Percentiles rank a stretch among this genome's conserved stretches.
Conservation (phyloP, 92 coral and sea anemone genomes). For the Desmophyllum pertusum region DNA sequence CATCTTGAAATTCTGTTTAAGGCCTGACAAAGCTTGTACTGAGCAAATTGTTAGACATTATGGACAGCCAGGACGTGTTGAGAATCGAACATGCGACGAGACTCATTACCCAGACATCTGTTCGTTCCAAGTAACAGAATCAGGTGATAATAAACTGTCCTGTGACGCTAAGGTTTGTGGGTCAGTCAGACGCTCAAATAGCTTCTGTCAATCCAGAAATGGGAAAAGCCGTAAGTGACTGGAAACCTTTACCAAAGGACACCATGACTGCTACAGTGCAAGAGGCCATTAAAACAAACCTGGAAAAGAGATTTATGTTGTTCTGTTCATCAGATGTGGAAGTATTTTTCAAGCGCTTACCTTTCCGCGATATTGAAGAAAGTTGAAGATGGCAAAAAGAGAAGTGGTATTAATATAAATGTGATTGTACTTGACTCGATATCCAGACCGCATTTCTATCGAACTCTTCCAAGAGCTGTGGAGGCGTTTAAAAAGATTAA, state of each 20-base stretch:
- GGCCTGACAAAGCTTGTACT: not conserved
- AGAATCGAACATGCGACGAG: not conserved
- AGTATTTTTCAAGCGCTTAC: not conserved
- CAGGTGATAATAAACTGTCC: not conserved
- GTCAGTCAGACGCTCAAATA: not conserved
- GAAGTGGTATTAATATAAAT: not conserved
- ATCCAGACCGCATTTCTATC: conserved; percentile 72
- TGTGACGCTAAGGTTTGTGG: not conserved
- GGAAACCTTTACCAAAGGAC: conserved; percentile 8
- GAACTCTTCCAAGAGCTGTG: conserved; percentile 57
- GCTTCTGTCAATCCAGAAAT: conserved; percentile 1
- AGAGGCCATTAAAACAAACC: not conserved
- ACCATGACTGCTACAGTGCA: not conserved
- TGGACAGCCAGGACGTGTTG: not conserved
- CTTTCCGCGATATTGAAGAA: not conserved
- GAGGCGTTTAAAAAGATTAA: conserved; percentile 56
- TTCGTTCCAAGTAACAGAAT: not conserved
- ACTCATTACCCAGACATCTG: conserved; percentile 7
- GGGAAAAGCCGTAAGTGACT: not conserved
- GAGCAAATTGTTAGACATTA: not conserved
- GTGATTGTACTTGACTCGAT: conserved; percentile 64
- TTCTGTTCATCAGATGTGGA: conserved; percentile 7
- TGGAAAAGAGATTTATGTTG: conserved; percentile 1
- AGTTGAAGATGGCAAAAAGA: not conserved
- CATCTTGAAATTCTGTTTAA: not conserved